phyloP scores from a whole-genome alignment of 53 echinoderm and acorn worm species.

The Hippasteria phrygiana region DNA sequence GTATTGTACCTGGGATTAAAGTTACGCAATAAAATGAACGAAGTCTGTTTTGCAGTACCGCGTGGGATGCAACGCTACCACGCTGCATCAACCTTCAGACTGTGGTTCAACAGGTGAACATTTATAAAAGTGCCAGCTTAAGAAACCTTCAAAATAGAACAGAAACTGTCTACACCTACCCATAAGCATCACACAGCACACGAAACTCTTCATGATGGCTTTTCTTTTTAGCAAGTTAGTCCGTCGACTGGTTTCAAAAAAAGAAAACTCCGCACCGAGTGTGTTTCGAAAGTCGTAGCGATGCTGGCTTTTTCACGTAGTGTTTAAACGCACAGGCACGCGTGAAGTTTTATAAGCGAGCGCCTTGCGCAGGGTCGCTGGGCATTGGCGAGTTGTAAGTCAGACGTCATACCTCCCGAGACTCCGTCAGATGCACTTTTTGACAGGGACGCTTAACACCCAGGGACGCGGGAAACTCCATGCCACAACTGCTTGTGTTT shows the following conservation, averaged over 20 bases:
- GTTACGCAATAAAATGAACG: background rate
- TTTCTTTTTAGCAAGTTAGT: background rate
- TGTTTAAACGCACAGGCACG: slow-evolving; percentile 19
- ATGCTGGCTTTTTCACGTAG: slow-evolving; percentile 24
- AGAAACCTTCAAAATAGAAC: background rate
- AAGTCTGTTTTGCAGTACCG: background rate
- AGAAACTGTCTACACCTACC: slow-evolving; percentile 5
- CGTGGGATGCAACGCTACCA: background rate
- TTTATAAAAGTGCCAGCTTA: background rate
- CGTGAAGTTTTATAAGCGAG: slow-evolving; percentile 45
- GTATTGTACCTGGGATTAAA: too few relatives aligned
- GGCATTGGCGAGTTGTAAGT: slow-evolving; percentile 1
- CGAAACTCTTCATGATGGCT: slow-evolving; percentile 17
- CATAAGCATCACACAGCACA: slow-evolving; percentile 28
- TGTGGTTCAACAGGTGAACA: background rate
- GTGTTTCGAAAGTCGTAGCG: background rate
- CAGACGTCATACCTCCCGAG: slow-evolving; percentile 40
- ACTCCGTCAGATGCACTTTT: slow-evolving; percentile 34
- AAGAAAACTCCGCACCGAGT: background rate
- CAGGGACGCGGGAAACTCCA: slow-evolving; percentile 32
- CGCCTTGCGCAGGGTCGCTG: background rate
- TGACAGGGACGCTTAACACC: slow-evolving; percentile 30
- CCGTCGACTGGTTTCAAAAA: background rate
- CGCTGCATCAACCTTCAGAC: background rate
- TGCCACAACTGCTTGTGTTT: slow-evolving; percentile 7